Percentiles rank a stretch among this genome's conserved stretches.
Evolutionary conservation across 2,113 vertebrate species (phyloP).

Genomic region (Hydrolagus affinis): DNA sequence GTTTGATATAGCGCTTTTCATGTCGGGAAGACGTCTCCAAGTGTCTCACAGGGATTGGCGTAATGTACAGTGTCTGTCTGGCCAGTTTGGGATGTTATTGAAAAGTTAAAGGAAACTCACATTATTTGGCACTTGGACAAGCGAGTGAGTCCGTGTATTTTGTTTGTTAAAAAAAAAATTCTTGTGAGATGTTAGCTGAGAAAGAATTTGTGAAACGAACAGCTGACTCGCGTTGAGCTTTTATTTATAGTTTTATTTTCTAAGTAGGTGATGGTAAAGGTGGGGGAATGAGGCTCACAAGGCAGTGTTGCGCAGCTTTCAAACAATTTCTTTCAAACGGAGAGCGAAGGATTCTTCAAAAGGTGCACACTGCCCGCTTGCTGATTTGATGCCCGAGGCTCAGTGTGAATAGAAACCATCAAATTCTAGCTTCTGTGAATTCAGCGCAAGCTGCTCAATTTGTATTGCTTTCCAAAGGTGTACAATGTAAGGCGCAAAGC

Average conservation of each 20-base stretch:
- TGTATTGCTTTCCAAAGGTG: slow-evolving; percentile 1
- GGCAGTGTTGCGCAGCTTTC: slow-evolving; percentile 4
- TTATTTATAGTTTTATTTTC: not conserved
- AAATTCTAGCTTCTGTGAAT: not conserved
- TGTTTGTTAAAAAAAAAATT: no score
- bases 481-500: not conserved
- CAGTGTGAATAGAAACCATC: not conserved
- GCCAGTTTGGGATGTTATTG: no score
- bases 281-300: not conserved
- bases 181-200: no score
- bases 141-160: no score
- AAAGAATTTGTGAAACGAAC: not conserved
- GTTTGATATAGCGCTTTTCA: no score
- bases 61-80: no score
- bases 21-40: no score
- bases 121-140: no score
- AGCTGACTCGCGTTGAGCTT: slow-evolving; percentile 2
- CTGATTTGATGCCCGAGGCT: slow-evolving; percentile 20
- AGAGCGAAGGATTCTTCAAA: not conserved
- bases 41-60: no score
- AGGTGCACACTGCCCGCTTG: not conserved
- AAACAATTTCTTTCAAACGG: not conserved
- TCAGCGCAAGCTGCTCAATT: slow-evolving; percentile 19
- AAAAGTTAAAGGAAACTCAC: no score
- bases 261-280: not conserved